Evolutionary conservation across 2,797 vertebrate genomes (phyloP).

Genomic region (Liparis tanakae): DNA sequence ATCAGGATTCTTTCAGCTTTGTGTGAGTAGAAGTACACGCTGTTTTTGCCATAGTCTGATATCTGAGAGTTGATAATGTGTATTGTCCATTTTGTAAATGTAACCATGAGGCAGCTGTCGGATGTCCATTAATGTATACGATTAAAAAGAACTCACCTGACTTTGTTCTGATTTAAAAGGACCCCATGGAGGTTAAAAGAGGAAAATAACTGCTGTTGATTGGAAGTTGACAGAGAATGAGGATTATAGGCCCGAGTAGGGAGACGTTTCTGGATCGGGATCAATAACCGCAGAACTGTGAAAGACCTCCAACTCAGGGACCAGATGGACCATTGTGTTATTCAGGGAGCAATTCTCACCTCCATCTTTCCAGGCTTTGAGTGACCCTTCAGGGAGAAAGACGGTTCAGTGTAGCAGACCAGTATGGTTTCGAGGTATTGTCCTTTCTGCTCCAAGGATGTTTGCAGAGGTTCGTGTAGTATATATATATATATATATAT

Average conservation of each 20-base stretch:
- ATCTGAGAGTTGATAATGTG: constrained; percentile 32
- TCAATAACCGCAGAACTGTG: constrained; percentile 30
- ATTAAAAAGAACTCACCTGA: constrained; percentile 47
- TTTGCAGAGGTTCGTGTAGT: background rate
- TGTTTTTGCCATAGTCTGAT: constrained; percentile 38
- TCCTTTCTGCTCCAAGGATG: constrained; percentile 24
- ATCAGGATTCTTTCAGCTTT: constrained; percentile 45
- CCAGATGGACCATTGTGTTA: constrained; percentile 53
- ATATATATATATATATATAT: constrained; percentile 20
- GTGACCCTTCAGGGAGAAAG: constrained; percentile 38
- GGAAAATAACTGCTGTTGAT: constrained; percentile 47
- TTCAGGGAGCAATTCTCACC: constrained; percentile 39
- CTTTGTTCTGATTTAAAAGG: constrained; percentile 40
- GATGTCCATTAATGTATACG: constrained; percentile 12
- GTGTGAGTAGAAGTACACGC: constrained; percentile 33
- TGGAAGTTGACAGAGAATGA: constrained; percentile 57
- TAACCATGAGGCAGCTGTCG: constrained; percentile 47
- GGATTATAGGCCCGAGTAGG: constrained; percentile 37
- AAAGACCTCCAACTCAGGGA: constrained; percentile 42
- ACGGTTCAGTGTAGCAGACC: constrained; percentile 19
- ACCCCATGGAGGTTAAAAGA: constrained; percentile 39
- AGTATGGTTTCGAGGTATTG: background rate
- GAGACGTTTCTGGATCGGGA: constrained; percentile 18
- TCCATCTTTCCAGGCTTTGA: constrained; percentile 37
- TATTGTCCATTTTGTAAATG: constrained; percentile 43